Conservation (phyloP, 2,797 vertebrate genomes). For the Sciurus carolinensis region DNA sequence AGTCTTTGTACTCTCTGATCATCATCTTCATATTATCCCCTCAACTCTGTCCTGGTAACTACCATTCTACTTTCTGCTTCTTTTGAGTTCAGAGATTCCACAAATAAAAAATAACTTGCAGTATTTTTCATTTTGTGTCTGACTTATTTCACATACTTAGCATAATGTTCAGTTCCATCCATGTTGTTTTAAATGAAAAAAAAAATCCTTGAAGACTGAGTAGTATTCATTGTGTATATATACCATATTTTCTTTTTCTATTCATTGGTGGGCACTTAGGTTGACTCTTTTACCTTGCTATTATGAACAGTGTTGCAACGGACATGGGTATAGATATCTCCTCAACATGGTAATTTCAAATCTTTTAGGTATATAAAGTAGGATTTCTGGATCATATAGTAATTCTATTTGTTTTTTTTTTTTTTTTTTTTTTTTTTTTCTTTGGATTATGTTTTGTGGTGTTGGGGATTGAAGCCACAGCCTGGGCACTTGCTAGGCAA, state of each 20-base stretch:
- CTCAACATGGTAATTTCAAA: not conserved
- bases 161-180: not conserved
- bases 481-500: too few relatives aligned
- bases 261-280: too few relatives aligned
- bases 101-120: not conserved
- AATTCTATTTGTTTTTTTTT: not conserved
- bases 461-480: too few relatives aligned
- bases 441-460: too few relatives aligned
- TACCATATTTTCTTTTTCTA: not conserved
- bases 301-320: not conserved
- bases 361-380: not conserved
- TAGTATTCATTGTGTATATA: not conserved
- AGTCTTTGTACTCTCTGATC: not conserved
- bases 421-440: not conserved
- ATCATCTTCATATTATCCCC: not conserved
- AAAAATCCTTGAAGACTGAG: not conserved
- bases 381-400: not conserved
- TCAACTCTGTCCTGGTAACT: not conserved
- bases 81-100: not conserved
- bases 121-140: not conserved
- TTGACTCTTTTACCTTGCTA: not conserved
- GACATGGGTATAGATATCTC: too few relatives aligned
- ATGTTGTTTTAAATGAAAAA: not conserved
- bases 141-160: not conserved
- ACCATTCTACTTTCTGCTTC: not conserved